Evolutionary conservation across 2,113 vertebrate species (phyloP).

Genomic region (Clinocottus analis): DNA sequence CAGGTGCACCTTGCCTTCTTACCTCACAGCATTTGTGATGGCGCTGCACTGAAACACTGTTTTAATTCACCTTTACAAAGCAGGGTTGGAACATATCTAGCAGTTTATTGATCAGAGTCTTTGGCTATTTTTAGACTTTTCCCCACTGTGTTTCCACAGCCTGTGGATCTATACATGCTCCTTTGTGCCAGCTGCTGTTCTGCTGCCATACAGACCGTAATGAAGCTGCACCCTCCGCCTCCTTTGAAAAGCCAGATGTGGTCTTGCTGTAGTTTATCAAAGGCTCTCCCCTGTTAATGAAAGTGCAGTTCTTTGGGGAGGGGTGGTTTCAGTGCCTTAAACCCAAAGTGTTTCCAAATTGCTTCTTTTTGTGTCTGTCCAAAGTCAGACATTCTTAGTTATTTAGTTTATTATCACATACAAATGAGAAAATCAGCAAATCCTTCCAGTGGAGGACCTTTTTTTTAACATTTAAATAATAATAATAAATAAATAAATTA

Average conservation of each 20-base stretch:
- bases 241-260: slow-evolving; percentile 47
- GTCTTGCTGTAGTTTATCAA: not conserved
- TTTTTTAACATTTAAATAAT: not conserved
- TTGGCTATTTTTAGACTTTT: slow-evolving; percentile 66
- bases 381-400: not conserved
- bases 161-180: slow-evolving; percentile 62
- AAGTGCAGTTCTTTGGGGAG: not conserved
- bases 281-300: not conserved
- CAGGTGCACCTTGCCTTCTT: not conserved
- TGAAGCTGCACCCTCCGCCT: slow-evolving; percentile 31
- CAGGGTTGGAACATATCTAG: slow-evolving; percentile 26
- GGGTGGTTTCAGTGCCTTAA: not conserved
- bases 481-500: too few species aligned
- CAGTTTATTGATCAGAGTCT: slow-evolving; percentile 65
- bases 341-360: not conserved
- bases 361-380: not conserved
- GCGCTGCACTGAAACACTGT: not conserved
- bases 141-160: slow-evolving; percentile 41
- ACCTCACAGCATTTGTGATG: not conserved
- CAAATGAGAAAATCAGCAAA: not conserved
- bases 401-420: not conserved
- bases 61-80: slow-evolving; percentile 18
- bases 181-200: slow-evolving; percentile 60
- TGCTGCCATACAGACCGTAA: slow-evolving; percentile 1
- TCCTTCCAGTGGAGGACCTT: not conserved